Percentiles rank a stretch among this genome's conserved stretches.
Evolutionary conservation across 2,113 vertebrate species (phyloP).

Genomic region (Machaerirhynchus nigripectus): DNA sequence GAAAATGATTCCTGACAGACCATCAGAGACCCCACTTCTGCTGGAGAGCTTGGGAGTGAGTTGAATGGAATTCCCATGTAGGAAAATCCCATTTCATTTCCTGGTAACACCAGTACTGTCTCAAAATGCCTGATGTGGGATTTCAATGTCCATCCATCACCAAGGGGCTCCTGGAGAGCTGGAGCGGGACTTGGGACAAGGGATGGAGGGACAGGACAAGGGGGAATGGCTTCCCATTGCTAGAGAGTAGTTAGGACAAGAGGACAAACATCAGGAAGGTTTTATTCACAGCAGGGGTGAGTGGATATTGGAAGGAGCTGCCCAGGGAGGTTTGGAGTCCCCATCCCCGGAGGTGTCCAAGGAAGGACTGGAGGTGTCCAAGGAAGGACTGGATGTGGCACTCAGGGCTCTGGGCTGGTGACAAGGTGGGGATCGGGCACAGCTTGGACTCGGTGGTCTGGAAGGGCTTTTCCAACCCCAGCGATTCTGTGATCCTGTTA

Average conservation of each 20-base stretch:
- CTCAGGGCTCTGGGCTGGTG: not conserved
- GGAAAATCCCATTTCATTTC: not conserved
- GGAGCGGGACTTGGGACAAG: not conserved
- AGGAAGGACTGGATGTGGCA: rapidly evolving
- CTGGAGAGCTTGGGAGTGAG: rapidly evolving
- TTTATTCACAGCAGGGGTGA: not conserved
- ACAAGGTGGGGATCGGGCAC: not conserved
- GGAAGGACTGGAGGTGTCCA: too few species aligned
- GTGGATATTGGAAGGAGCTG: not conserved
- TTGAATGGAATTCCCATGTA: rapidly evolving
- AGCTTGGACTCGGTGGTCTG: rapidly evolving
- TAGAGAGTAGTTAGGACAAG: not conserved
- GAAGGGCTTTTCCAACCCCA: not conserved
- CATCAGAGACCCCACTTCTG: rapidly evolving
- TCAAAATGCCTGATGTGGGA: not conserved
- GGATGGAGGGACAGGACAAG: not conserved
- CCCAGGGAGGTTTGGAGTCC: not conserved
- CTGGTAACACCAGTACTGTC: rapidly evolving
- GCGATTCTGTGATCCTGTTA: rapidly evolving
- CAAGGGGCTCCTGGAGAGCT: not conserved
- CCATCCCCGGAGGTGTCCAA: not conserved
- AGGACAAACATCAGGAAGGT: not conserved
- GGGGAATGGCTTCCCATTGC: not conserved
- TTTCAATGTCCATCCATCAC: not conserved
- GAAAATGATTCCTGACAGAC: rapidly evolving